These are phyloP conservation scores for Aeoliscus strigatus DNA, from an alignment of 2,797 vertebrate species.

Conservation along the genomic window DNA sequence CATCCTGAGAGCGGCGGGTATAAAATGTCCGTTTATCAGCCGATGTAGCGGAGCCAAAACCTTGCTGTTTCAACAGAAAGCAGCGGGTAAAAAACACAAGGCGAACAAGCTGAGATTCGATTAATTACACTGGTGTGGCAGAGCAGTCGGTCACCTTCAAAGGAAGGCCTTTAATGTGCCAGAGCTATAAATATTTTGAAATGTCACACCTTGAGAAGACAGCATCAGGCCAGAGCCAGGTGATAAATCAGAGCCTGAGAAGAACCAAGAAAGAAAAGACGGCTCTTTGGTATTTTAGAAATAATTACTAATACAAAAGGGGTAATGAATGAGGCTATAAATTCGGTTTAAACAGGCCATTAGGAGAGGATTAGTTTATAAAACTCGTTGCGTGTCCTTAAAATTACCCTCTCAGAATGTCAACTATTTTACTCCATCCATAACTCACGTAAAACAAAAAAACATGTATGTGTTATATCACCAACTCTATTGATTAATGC, in stretches of 20 bases:
- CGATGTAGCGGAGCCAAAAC: slow-evolving; percentile 60
- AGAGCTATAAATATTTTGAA: slow-evolving; percentile 99
- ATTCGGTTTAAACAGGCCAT: slow-evolving; percentile 95
- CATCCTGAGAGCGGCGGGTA: slow-evolving; percentile 57
- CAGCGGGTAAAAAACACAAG: slow-evolving; percentile 84
- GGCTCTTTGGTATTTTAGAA: slow-evolving; percentile 99
- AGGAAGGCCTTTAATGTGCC: slow-evolving; percentile 96
- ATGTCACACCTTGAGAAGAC: slow-evolving; percentile 99
- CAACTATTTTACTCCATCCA: slow-evolving; percentile 78
- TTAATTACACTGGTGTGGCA: slow-evolving; percentile 90
- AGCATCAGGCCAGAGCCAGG: slow-evolving; percentile 85
- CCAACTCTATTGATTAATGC: slow-evolving; percentile 84
- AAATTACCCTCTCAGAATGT: slow-evolving; percentile 86
- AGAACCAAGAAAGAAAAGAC: slow-evolving; percentile 92
- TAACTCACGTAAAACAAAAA: slow-evolving; percentile 78
- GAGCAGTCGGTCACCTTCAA: slow-evolving; percentile 98
- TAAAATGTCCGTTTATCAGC: slow-evolving; percentile 83
- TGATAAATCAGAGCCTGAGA: slow-evolving; percentile 89
- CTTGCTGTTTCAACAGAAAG: slow-evolving; percentile 74
- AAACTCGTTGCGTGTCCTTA: slow-evolving; percentile 87
- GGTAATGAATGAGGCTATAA: slow-evolving; percentile 98
- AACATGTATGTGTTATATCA: slow-evolving; percentile 74
- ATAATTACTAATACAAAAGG: slow-evolving; percentile 99
- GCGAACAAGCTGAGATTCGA: slow-evolving; percentile 83
- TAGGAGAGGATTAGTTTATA: slow-evolving; percentile 97